Evolutionary conservation across 2,797 vertebrate genomes (phyloP), one percentile per base, ranked within the genome.

Genomic region (Valencia hispanica): DNA sequence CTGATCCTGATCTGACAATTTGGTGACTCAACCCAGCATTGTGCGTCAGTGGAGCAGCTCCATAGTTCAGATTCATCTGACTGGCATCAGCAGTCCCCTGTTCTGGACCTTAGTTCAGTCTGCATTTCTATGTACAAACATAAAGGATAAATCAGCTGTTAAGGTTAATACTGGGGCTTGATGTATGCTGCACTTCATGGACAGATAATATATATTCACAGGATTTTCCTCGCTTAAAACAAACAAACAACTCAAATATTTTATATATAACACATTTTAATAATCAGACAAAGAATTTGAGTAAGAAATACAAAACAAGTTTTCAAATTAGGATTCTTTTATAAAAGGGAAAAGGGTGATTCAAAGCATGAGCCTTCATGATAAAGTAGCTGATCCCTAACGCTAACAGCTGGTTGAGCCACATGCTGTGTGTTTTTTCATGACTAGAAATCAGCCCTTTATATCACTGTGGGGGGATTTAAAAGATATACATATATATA

Each of bases 11-110:
- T 89, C 74, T 53, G 61, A 50, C 69, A 73, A 73, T 84, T 50
- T 86, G 73, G 80, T 93, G 91, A 92, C 76, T 91, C 90, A 91
- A 48, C 59, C 71, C 4, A 22, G 32, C 0, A 0, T 57, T 48
- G 79, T 89, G 88, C 88, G 79, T 91, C 92, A 91, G 20, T 68
- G 82, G 48, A 18, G 55, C 27, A 4, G 70, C 50, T 73, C 55
- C 4, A 0, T n/a, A n/a, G 70, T 74, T 80, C 51, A 68, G 43
- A 10, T n/a, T 72, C 11, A 27, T 27, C 48, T 9, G 47, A 70
- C 20, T 66, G 27, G 74, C 65, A 57, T 43, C 59, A 22, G 53
- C 72, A 65, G 63, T 34, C 41, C 43, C 68, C 9, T 47, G 18
- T 18, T 4, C 63, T 41, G 34, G 17, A 53, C 59, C 5, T n/a